phyloP scores from a whole-genome alignment of 2,888 invertebrate species.

The Pyrochroa serraticornis region DNA sequence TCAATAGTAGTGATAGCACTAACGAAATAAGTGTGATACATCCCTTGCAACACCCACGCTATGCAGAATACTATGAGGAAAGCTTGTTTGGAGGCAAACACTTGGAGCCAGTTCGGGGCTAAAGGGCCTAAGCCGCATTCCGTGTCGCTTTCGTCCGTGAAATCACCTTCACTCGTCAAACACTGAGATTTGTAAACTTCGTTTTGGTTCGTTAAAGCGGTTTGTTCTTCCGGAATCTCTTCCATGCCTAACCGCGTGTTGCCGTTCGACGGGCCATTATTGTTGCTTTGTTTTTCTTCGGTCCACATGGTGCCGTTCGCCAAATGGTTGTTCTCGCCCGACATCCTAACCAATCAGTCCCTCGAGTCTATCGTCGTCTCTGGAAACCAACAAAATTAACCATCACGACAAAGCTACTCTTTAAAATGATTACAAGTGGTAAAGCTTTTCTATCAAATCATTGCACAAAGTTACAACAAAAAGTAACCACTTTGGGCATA shows the following conservation, averaged over 20 bases:
- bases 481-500: no score
- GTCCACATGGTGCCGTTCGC: conserved; percentile 27
- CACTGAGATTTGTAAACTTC: conserved; percentile 46
- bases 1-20: conserved; percentile 93
- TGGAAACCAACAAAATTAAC: conserved; percentile 13
- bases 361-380: conserved; percentile 27
- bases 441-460: no score
- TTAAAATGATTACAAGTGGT: not conserved
- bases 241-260: conserved; percentile 40
- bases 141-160: conserved; percentile 60
- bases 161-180: conserved; percentile 44
- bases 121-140: conserved; percentile 83
- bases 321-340: conserved; percentile 36
- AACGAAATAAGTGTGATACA: conserved; percentile 94
- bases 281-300: conserved; percentile 48
- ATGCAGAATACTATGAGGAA: conserved; percentile 88
- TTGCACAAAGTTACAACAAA: no score
- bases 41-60: conserved; percentile 86
- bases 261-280: conserved; percentile 51
- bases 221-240: conserved; percentile 52
- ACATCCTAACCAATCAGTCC: conserved; percentile 24
- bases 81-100: conserved; percentile 84
- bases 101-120: conserved; percentile 75
- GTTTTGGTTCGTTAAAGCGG: conserved; percentile 48
- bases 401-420: not conserved